Base-by-base conservation (phyloP, 2,113 vertebrate genomes). In the Rissa tridactyla region DNA sequence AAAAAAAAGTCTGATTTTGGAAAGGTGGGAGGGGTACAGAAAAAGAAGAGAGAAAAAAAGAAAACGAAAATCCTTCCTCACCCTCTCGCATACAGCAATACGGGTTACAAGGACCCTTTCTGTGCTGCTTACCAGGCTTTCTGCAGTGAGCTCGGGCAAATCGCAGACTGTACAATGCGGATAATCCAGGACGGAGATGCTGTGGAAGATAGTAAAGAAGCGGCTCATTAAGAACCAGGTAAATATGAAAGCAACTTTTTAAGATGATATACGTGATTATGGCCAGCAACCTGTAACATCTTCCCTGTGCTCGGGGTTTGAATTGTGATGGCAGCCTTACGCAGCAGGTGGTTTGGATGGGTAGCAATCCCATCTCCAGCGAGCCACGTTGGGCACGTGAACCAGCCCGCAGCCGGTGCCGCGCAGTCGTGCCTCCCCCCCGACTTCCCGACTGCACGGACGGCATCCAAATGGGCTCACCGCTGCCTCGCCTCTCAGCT, bases 121-220 rank as follows among this genome's bases (percentile, higher is more conserved):
- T 46, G 30, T n/a, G 86, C 69, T 54, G 97, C 98, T 99, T 98
- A 99, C 99, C 98, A 99, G 97, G 95, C 99, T 99, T 95, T 99
- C 99, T 0, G 99, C 99, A 3, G 99, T 99, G 69, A 99, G 99
- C 96, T 99, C 99, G 0, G 99, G 99, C 98, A 99, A 94, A 92
- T 99, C 99, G 34, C 98, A 99, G 90, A 99, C 98, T 6, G 98
- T 99, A 52, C 99, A 99, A 49, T 98, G 98, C 0, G 99, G 99
- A 65, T 99, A 99, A 98, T 99, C 99, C 98, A 99, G 98, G 55
- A 98, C 98, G 0, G 98, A 99, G 85, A 99, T 99, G 94, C 99
- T 99, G 96, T 40, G 91, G 94, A 40, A 88, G 30, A 78, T 7
- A n/a, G 82, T 97, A 83, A 51, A 38, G 57, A 26, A 78, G 12